Conservation (phyloP, 2,888 invertebrate species). For the Choristoneura rosaceana region DNA sequence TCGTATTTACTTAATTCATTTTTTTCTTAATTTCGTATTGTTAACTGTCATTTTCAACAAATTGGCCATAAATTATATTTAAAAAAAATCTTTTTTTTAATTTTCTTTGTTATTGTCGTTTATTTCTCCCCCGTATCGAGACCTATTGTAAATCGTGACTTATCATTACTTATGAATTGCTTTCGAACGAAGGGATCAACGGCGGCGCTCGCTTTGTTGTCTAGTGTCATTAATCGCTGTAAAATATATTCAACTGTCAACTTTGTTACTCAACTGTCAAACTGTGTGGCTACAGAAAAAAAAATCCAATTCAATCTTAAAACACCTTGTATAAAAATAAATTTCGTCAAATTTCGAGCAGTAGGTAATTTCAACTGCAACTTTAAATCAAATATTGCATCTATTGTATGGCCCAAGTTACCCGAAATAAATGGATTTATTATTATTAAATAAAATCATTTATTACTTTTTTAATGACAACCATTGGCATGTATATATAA, state of each 20-base stretch:
- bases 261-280: conserved; percentile 23
- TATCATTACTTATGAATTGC: conserved; percentile 40
- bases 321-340: too few relatives aligned
- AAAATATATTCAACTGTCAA: conserved; percentile 23
- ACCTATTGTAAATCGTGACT: conserved; percentile 29
- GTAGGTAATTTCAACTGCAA: too few relatives aligned
- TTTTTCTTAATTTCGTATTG: too few relatives aligned
- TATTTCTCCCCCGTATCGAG: conserved; percentile 15
- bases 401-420: too few relatives aligned
- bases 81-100: too few relatives aligned
- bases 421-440: too few relatives aligned
- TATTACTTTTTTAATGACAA: not conserved
- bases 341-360: too few relatives aligned
- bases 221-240: conserved; percentile 30
- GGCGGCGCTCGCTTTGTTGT: conserved; percentile 28
- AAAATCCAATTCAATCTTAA: not conserved
- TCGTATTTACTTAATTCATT: too few relatives aligned
- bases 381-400: too few relatives aligned
- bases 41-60: too few relatives aligned
- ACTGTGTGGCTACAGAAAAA: conserved; percentile 17
- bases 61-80: too few relatives aligned
- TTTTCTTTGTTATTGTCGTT: not conserved
- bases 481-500: not conserved
- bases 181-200: conserved; percentile 40
- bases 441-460: too few relatives aligned